Percentiles rank a stretch among this genome's conserved stretches.
Evolutionary conservation across 2,797 vertebrate genomes (phyloP).

Genomic region (Florisuga fusca): DNA sequence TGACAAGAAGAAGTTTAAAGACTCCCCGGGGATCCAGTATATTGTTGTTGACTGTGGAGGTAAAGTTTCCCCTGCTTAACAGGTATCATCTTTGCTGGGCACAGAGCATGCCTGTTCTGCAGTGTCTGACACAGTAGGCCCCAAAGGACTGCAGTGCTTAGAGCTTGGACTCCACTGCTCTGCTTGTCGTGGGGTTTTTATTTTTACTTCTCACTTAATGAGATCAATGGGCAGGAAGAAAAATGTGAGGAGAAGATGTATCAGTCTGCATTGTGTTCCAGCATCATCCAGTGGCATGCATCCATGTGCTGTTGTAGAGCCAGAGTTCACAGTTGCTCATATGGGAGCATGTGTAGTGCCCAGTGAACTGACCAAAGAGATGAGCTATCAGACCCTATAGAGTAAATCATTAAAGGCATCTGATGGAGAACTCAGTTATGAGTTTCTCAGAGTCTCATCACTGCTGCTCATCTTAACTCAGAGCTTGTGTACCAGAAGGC

Average conservation of each 20-base stretch:
- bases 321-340: background rate
- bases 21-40: conserved; percentile 54
- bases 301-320: background rate
- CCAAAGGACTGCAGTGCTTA: background rate
- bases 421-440: background rate
- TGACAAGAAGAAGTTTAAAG: conserved; percentile 32
- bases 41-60: conserved; percentile 67
- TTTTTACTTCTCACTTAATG: background rate
- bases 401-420: background rate
- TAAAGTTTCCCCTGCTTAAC: background rate
- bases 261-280: background rate
- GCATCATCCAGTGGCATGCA: fast-evolving
- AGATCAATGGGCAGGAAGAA: background rate
- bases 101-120: background rate
- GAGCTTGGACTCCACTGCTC: background rate
- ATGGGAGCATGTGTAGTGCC: background rate
- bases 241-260: background rate
- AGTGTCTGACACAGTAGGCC: background rate
- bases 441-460: background rate
- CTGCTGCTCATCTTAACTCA: background rate
- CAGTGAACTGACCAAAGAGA: background rate
- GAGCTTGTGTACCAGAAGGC: background rate
- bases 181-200: background rate
- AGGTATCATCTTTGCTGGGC: background rate
- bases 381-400: background rate